A percentile compares a stretch with the other conserved stretches of the same genome.
Evolutionary conservation across 2,797 vertebrate genomes (phyloP).

Genomic region (Anisognathus igniventris): DNA sequence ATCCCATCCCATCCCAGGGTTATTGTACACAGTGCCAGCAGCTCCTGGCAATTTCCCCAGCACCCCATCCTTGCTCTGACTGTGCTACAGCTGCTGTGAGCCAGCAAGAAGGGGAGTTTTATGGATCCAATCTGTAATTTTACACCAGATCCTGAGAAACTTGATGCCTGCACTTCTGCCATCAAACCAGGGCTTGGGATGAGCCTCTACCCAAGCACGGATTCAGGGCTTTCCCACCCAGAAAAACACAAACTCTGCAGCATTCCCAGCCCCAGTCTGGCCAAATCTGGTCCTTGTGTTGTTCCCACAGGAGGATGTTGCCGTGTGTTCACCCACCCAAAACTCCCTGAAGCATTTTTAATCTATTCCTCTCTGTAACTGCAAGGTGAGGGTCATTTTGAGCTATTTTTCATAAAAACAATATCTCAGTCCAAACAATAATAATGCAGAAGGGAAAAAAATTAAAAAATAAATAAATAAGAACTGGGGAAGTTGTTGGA

Average conservation of each 20-base stretch:
- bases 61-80: background rate
- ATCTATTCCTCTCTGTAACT: slow-evolving; percentile 54
- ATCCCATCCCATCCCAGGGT: background rate
- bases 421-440: slow-evolving; percentile 33
- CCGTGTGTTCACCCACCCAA: background rate
- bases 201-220: accelerated
- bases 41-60: background rate
- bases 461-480: too few relatives aligned
- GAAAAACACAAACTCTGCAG: background rate
- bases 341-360: slow-evolving; percentile 55
- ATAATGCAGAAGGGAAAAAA: background rate
- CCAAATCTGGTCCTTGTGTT: background rate
- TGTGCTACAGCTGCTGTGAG: background rate
- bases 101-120: background rate
- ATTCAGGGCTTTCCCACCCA: background rate
- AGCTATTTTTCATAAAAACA: slow-evolving; percentile 56
- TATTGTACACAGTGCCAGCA: background rate
- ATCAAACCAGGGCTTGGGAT: background rate
- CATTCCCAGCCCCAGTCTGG: background rate
- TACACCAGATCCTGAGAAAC: background rate
- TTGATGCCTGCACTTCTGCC: background rate
- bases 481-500: background rate
- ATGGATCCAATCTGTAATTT: background rate
- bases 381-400: slow-evolving; percentile 43
- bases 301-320: background rate